Evolutionary conservation across 2,888 invertebrate species (phyloP), one percentile per base, ranked within the genome.

Genomic region (Parelbella ahira): DNA sequence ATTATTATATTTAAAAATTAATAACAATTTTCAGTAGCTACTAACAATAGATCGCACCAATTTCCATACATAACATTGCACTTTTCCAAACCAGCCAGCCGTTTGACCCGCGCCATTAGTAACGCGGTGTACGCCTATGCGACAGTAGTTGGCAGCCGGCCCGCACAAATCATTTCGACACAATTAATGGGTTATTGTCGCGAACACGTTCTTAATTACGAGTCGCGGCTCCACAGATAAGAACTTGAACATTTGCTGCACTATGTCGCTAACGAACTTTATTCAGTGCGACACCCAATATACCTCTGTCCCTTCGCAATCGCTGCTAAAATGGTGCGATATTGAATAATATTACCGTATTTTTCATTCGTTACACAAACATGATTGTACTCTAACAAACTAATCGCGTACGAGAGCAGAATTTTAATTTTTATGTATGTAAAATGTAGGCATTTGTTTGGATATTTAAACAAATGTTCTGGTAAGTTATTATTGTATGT

Each of bases 171-270:
- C 77, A 78, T 63, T 69, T 62, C 60, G 64, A 68, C 72, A 68
- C 72, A 72, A 67, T 68, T 70, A 79, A 76, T 78, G 66, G 69
- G 64, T 61, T 65, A 75, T 72, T 75, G 77, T 74, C 69, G 59
- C 57, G 51, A 58, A 60, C 58, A 65, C 54, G 68, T 56, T 63
- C 62, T 75, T 78, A 79, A 79, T 78, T 76, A 70, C 64, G 56
- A 53, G 54, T 60, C 59, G 43, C 61, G 54, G 59, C 60, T 15
- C 15, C 4, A 56, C 51, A 59, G 62, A 60, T 55, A 55, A 52
- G 53, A 23, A 28, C 23, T 13, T 34, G 41, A 34, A 41, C 41
- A 27, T 39, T 37, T 41, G 33, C 41, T 28, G 41, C 28, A 42
- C 32, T 34, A 21, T 42, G 41, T 27, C 25, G 13, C 41, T 42